Base-by-base conservation (phyloP, 2,888 invertebrate species). In the Nowickia ferox region DNA sequence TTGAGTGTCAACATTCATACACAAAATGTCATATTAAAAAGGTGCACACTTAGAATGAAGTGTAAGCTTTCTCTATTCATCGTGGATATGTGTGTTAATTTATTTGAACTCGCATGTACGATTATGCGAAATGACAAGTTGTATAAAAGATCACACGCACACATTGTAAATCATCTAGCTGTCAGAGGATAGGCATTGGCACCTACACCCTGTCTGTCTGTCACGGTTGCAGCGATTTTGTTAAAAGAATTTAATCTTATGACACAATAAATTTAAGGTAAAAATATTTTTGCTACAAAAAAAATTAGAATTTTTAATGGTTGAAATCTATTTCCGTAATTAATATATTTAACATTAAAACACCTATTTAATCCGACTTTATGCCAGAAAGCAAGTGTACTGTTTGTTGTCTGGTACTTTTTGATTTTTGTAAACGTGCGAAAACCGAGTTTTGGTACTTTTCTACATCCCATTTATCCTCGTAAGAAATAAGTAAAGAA, bases 1-100 rank as follows among this genome's bases (percentile, higher is more conserved):
- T 86, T 86, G 86, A 76, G 79, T 86, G 83, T 83, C 83, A 86
- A 86, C 86, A 83, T 76, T 86, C 79, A 83, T 76, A 83, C 76
- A 79, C 48, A 65, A 83, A 83, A 86, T 86, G 86, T 80, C 86
- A 83, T 83, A 83, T 80, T 83, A 72, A 80, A 68, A 79, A 80
- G 66, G 48, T 72, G 76, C 53, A 61, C 46, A 44, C 19, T 46
- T n/a, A 53, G 38, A 63, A 66, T 80, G 55, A 86, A 76, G 63
- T 75, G 44, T 61, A 76, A 86, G 71, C 59, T 74, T 86, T 86
- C 59, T 17, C 22, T 19, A 42, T 63, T 48, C 51, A 69, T 17
- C 17, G 30, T 40, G 46, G 13, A 11, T 22, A n/a, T 10, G 42
- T 71, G 19, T 42, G 30, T 55, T 44, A 55, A 9, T 42, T 15